These are phyloP conservation scores for Oreotrochilus melanogaster DNA, from an alignment of 2,113 vertebrate genomes.

Conservation along the genomic window DNA sequence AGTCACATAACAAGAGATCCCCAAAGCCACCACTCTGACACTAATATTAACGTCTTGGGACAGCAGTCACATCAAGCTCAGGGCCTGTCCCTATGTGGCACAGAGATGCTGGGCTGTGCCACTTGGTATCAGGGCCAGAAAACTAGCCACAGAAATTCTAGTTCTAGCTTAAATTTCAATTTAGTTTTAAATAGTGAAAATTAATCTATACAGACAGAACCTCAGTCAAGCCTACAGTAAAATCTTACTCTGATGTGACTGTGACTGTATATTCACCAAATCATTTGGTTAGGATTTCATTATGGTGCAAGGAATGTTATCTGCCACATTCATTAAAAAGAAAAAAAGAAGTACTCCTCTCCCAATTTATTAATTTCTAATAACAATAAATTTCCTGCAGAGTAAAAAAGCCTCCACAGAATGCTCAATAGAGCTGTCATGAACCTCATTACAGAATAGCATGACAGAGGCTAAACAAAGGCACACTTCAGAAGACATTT, in stretches of 20 bases:
- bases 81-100: not conserved
- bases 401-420: not conserved
- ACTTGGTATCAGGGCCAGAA: not conserved
- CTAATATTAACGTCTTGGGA: not conserved
- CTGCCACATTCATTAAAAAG: not conserved
- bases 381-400: not conserved
- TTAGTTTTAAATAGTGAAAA: not conserved
- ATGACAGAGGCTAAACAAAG: not conserved
- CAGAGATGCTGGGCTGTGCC: not conserved
- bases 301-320: not conserved
- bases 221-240: not conserved
- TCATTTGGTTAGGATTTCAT: not conserved
- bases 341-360: not conserved
- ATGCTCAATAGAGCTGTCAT: not conserved
- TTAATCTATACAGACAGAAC: not conserved
- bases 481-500: not conserved
- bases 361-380: not conserved
- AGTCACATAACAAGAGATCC: not conserved
- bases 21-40: not conserved
- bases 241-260: not conserved
- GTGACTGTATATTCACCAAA: not conserved
- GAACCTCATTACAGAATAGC: not conserved
- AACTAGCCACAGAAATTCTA: accelerated
- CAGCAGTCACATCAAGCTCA: accelerated
- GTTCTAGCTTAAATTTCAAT: not conserved